phyloP scores from a whole-genome alignment of 1,140 invertebrate species.

The Pinna nobilis region DNA sequence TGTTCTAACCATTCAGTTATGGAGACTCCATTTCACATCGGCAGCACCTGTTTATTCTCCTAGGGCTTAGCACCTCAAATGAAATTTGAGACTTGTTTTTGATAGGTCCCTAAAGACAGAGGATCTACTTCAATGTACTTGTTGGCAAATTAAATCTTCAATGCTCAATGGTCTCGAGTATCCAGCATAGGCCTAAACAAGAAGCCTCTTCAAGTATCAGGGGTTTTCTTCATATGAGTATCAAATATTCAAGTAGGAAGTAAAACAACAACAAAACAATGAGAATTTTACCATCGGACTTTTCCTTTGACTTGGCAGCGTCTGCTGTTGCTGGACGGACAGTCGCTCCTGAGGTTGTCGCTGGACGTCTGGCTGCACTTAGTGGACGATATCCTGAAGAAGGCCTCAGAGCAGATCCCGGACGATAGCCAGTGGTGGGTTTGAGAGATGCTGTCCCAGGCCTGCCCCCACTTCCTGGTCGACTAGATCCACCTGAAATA shows the following conservation, averaged over 20 bases:
- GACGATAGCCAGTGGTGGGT: conserved; percentile 65
- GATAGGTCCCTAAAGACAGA: too few relatives aligned
- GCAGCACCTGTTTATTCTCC: too few relatives aligned
- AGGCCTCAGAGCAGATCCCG: conserved; percentile 66
- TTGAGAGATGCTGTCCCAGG: conserved; percentile 58
- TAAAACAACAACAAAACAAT: not conserved
- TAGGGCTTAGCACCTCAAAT: too few relatives aligned
- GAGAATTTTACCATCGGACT: not conserved
- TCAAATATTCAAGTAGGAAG: not conserved
- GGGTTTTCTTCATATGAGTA: too few relatives aligned
- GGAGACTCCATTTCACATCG: too few relatives aligned
- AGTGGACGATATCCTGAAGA: conserved; percentile 64
- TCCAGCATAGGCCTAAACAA: too few relatives aligned
- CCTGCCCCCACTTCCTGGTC: conserved; percentile 35
- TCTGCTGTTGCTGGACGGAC: conserved; percentile 51
- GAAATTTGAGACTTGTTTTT: too few relatives aligned
- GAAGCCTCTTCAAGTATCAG: too few relatives aligned
- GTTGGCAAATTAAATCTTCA: too few relatives aligned
- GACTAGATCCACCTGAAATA: conserved; percentile 1
- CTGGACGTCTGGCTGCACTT: conserved; percentile 45
- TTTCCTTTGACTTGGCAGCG: conserved; percentile 62
- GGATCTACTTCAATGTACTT: too few relatives aligned
- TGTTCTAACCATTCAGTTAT: conserved; percentile 27
- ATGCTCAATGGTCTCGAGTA: too few relatives aligned
- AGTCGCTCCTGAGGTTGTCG: conserved; percentile 48